Evolutionary conservation across 2,888 invertebrate genomes (phyloP).

Genomic region (Nomada lathburiana): DNA sequence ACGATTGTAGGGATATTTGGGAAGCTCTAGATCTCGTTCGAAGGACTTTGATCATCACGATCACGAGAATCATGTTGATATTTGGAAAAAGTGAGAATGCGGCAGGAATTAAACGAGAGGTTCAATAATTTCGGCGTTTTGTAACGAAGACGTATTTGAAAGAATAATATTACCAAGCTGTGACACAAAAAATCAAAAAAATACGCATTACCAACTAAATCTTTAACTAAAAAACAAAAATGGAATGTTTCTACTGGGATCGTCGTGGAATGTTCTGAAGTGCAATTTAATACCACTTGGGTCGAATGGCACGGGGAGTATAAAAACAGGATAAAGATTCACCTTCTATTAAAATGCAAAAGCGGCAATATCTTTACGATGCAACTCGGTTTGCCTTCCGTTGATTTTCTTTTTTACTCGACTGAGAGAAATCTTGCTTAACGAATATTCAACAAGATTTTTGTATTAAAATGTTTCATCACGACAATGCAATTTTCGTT

Average conservation of each 20-base stretch:
- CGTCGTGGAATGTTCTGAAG: slow-evolving; percentile 26
- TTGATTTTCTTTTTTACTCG: not conserved
- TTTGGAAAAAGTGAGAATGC: not conserved
- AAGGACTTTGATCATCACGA: not conserved
- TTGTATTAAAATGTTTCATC: not conserved
- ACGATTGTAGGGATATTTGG: slow-evolving; percentile 16
- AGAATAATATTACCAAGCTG: slow-evolving; percentile 28
- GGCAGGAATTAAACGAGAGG: not conserved
- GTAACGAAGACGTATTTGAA: slow-evolving; percentile 22
- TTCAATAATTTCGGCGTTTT: not conserved
- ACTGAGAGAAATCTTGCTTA: not conserved
- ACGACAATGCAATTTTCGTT: not conserved
- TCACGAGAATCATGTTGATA: not conserved
- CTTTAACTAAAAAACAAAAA: slow-evolving; percentile 25
- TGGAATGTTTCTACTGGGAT: slow-evolving; percentile 61
- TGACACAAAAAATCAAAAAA: slow-evolving; percentile 31
- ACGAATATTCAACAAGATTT: not conserved
- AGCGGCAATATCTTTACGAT: not conserved
- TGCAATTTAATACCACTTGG: not conserved
- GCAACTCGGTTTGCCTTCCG: not conserved
- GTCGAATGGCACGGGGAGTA: not conserved
- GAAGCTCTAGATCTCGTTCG: slow-evolving; percentile 13
- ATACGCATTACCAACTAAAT: slow-evolving; percentile 44
- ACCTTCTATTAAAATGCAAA: not conserved
- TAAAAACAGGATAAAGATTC: not conserved